Evolutionary conservation across 2,888 invertebrate species (phyloP), one percentile per base, ranked within the genome.

Genomic region (Ramazzottius varieornatus): DNA sequence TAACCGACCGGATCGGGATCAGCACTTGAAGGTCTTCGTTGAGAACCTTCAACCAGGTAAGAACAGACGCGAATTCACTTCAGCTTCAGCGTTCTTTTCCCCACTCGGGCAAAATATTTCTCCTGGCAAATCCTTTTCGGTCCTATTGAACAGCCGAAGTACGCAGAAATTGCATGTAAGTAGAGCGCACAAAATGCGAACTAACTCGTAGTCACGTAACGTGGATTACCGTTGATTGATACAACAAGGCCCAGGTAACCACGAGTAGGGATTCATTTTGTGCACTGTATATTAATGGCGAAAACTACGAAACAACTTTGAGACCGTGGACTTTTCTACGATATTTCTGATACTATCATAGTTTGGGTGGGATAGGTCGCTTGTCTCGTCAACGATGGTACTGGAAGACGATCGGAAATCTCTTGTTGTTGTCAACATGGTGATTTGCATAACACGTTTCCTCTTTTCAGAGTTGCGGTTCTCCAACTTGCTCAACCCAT

Each of bases 1-100:
- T 24, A 54, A 54, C 29, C 54, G 54, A 29, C 54, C 54, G n/a
- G 54, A 54, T 54, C 54, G 54, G 16, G 54, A 54, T 54, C 20
- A 24, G 16, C 29, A n/a, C 24, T 16, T 54, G 4, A 54, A 54
- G 29, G 54, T 54, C 54, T 54, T 54, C 29, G 16, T 24, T 13
- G 54, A 54, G 54, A 13, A 54, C 24, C 54, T 54, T 4, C 54
- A 54, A 29, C 29, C 54, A 16, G 54, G 54, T 54, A 54, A n/a
- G 29, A 54, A 54, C 8, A 54, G 20, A 8, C 40, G 20, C 8
- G 40, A 40, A 40, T 40, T 40, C 40, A 40, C 13, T 40, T 13
- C 8, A 40, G 20, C 13, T 40, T 20, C 13, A 40, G 20, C 40
- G 20, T 40, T 40, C 8, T 40, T 13, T 40, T 40, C 20, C 20